A percentile compares a stretch with the other conserved stretches of the same genome.
Evolutionary conservation across 2,888 invertebrate genomes (phyloP).

Genomic region (Antheraea yamamai): DNA sequence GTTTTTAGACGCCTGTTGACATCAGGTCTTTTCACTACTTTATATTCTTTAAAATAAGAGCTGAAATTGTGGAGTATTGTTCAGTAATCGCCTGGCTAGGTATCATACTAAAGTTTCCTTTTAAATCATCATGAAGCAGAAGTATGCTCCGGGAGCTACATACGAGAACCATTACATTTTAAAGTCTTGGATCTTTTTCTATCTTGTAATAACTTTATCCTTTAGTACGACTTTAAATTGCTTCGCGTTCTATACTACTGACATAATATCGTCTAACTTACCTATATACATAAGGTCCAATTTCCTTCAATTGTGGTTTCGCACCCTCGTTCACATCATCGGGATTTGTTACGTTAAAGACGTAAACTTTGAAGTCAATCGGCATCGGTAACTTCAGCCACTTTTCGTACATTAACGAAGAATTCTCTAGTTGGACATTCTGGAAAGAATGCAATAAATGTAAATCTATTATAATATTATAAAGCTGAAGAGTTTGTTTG

Average conservation of each 20-base stretch:
- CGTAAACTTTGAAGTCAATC: slow-evolving; percentile 77
- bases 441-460: slow-evolving; percentile 47
- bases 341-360: slow-evolving; percentile 83
- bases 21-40: neutral
- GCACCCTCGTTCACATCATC: slow-evolving; percentile 77
- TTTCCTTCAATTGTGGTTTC: slow-evolving; percentile 80
- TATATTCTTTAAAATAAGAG: too few relatives aligned
- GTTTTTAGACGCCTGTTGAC: neutral
- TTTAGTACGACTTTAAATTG: neutral
- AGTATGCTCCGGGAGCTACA: too few relatives aligned
- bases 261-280: slow-evolving; percentile 51
- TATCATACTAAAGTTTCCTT: too few relatives aligned
- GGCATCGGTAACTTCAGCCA: slow-evolving; percentile 84
- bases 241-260: neutral
- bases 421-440: slow-evolving; percentile 81
- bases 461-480: too few relatives aligned
- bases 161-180: too few relatives aligned
- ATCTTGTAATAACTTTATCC: neutral
- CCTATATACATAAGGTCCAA: slow-evolving; percentile 85
- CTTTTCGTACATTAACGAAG: slow-evolving; percentile 78
- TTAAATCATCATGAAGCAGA: too few relatives aligned
- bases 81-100: too few relatives aligned
- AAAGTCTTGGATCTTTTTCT: too few relatives aligned
- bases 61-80: too few relatives aligned
- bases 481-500: too few relatives aligned